Conservation (phyloP, 1,140 invertebrate genomes). For the Papilio aristodemus region DNA sequence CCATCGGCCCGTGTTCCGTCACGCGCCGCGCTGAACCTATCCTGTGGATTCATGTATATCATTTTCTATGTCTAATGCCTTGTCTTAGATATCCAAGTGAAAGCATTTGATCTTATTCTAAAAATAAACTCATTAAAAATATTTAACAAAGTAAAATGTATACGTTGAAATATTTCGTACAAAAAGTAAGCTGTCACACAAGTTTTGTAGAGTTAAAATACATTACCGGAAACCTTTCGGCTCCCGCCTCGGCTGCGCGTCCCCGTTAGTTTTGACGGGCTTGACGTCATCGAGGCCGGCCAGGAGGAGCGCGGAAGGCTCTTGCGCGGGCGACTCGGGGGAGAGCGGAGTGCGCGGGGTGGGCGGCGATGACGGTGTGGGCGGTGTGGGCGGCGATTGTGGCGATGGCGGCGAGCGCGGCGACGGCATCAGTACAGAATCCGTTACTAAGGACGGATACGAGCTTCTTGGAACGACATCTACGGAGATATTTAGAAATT, state of each 20-base stretch:
- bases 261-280: constrained; percentile 43
- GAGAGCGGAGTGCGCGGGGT: background rate
- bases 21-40: constrained; percentile 70
- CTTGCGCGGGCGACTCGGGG: constrained; percentile 20
- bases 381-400: background rate
- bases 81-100: background rate
- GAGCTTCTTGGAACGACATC: constrained; percentile 16
- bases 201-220: background rate
- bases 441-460: constrained; percentile 32
- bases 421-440: constrained; percentile 26
- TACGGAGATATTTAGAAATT: constrained; percentile 4
- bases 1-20: constrained; percentile 41
- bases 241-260: constrained; percentile 44
- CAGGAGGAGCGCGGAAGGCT: background rate
- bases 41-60: constrained; percentile 37
- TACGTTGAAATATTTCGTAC: too few relatives aligned
- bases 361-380: constrained; percentile 19
- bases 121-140: too few relatives aligned
- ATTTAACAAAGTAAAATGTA: too few relatives aligned
- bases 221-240: constrained; percentile 51
- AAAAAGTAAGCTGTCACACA: too few relatives aligned
- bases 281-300: constrained; percentile 27
- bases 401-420: constrained; percentile 29
- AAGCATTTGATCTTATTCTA: too few relatives aligned
- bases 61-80: constrained; percentile 2